Percentiles rank a stretch among this genome's conserved stretches.
phyloP scores from a whole-genome alignment of 2,113 vertebrate species.

The Fulica atra region DNA sequence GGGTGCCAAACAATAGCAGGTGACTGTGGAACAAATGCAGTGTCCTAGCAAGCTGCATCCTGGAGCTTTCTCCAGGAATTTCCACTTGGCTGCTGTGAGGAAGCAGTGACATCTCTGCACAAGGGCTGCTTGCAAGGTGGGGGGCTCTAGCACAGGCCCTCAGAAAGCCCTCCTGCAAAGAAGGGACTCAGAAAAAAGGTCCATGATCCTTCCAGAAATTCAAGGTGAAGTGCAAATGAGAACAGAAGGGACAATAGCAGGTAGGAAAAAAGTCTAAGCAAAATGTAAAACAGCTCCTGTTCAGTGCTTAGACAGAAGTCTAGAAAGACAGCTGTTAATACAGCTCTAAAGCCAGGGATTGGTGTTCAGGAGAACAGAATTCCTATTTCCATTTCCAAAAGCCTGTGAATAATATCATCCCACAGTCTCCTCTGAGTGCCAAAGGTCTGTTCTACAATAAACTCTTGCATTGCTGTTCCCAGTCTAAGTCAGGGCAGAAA shows the following conservation, averaged over 20 bases:
- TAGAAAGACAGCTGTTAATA: neutral
- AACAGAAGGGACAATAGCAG: neutral
- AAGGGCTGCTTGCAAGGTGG: neutral
- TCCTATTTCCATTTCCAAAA: neutral
- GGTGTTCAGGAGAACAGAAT: neutral
- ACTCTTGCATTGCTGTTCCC: neutral
- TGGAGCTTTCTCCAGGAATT: neutral
- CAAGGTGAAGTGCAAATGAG: neutral
- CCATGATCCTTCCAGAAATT: neutral
- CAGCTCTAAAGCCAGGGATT: neutral
- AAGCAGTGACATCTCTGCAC: neutral
- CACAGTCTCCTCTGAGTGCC: neutral
- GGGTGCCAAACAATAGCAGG: neutral
- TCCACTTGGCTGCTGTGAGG: neutral
- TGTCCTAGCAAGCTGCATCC: neutral
- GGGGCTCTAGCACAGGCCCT: neutral
- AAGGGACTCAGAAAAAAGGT: neutral
- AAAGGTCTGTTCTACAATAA: neutral
- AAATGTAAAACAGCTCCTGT: neutral
- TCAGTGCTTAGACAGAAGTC: neutral
- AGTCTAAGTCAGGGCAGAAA: neutral
- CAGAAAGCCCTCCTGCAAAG: neutral
- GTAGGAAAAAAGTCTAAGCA: neutral
- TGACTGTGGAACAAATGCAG: neutral
- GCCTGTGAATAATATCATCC: neutral